phyloP scores from a whole-genome alignment of 2,797 vertebrate genomes.

The Cuculus canorus region DNA sequence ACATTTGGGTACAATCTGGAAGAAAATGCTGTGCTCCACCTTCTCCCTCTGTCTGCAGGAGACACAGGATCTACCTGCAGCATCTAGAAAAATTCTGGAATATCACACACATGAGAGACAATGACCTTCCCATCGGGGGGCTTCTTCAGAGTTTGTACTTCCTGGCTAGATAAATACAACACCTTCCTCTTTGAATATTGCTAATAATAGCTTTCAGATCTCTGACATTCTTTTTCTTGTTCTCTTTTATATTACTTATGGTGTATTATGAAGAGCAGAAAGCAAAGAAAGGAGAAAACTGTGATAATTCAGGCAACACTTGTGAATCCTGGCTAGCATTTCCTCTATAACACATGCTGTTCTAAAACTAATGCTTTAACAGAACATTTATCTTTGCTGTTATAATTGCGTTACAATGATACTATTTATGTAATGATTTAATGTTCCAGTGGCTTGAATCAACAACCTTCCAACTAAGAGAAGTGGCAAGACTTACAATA shows the following conservation, averaged over 20 bases:
- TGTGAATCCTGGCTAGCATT: neutral
- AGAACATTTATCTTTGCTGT: neutral
- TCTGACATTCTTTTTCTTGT: neutral
- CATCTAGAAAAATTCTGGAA: neutral
- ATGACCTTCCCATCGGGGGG: accelerated
- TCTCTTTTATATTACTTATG: neutral
- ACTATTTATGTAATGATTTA: neutral
- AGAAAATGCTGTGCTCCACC: neutral
- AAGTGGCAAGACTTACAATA: neutral
- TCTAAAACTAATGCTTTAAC: neutral
- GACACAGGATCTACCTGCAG: neutral
- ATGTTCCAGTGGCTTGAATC: neutral
- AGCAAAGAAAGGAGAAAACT: neutral
- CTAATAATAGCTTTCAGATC: neutral
- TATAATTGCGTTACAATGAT: neutral
- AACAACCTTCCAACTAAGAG: neutral
- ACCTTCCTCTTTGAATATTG: neutral
- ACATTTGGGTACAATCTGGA: neutral
- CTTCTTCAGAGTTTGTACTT: neutral
- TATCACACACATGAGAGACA: neutral
- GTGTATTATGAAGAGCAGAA: neutral
- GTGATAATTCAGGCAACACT: neutral
- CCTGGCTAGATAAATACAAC: neutral
- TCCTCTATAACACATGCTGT: neutral
- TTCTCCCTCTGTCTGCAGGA: neutral